Evolutionary conservation across 2,113 vertebrate species (phyloP).

Genomic region (Otocyon megalotis): DNA sequence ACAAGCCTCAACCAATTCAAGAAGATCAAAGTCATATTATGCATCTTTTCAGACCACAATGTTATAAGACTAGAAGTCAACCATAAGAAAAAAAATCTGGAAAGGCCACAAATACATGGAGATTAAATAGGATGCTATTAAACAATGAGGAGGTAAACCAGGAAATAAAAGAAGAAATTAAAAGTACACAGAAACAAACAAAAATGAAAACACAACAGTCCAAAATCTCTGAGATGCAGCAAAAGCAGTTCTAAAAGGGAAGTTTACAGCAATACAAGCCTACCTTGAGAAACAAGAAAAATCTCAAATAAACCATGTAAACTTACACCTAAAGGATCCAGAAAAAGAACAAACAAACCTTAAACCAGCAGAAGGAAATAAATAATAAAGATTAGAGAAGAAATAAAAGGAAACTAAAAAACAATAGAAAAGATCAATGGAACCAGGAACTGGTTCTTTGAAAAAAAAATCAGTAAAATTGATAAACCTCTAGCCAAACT

Average conservation of each 20-base stretch:
- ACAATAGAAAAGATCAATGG: neutral
- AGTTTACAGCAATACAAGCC: neutral
- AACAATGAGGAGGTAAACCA: neutral
- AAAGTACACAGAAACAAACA: neutral
- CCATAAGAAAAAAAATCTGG: neutral
- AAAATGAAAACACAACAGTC: neutral
- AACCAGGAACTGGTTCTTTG: neutral
- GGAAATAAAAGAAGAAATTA: neutral
- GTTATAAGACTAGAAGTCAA: neutral
- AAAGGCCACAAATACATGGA: neutral
- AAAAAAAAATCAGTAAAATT: neutral
- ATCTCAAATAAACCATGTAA: neutral
- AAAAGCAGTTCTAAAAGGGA: neutral
- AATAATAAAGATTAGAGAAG: too few relatives aligned
- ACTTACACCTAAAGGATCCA: neutral
- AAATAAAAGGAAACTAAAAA: neutral
- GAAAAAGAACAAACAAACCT: too few relatives aligned
- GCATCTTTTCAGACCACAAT: neutral
- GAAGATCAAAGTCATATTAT: neutral
- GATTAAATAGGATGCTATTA: neutral
- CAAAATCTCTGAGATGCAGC: neutral
- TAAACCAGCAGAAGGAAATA: too few relatives aligned
- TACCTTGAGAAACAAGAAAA: neutral
- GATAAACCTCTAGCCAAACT: neutral
- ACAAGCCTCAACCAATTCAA: neutral